Base-by-base conservation (phyloP, 2,113 vertebrate genomes). In the Pardalotus punctatus region DNA sequence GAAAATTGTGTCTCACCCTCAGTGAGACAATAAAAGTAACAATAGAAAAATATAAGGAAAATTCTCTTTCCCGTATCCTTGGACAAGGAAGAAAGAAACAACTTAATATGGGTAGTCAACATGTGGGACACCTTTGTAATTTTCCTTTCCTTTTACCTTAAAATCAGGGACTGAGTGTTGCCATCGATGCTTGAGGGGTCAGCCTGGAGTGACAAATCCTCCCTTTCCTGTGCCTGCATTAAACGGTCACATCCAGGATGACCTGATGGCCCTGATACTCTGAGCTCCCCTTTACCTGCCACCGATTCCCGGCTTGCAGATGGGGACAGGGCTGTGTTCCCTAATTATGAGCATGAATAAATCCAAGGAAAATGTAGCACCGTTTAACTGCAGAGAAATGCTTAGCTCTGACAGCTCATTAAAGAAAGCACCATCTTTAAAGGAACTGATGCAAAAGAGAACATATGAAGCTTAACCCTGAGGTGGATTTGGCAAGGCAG, bases 401-500 rank as follows among this genome's bases (percentile, higher is more conserved):
- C 90, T 94, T 77, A 79, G 82, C 83, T 96, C 92, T 97, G 96
- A 97, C 96, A 97, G 96, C 94, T 96, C 96, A 58, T 96, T 97
- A 97, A 94, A 94, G 96, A 96, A 94, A 96, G 88, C 21, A 96
- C 93, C 94, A 95, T 96, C 96, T 96, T 94, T 96, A 92, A 97
- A 97, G 93, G 96, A 96, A 96, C 90, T 96, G 96, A 97, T 96
- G 96, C 96, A 97, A 97, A 96, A 96, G 94, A 90, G 92, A 97
- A 90, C 96, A 97, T 96, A 96, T 94, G 96, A 97, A 96, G 94
- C 90, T 92, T 53, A 96, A 96, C 93, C 96, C 96, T 10, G 88
- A 90, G 96, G 96, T 96, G 96, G 90, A 96, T 96, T 94, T 96
- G 96, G 96, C 96, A 97, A 86, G 80, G 82, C 88, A 92, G 86